Evolutionary conservation across 2,113 vertebrate species (phyloP).

Genomic region (Peromyscus polionotus): DNA sequence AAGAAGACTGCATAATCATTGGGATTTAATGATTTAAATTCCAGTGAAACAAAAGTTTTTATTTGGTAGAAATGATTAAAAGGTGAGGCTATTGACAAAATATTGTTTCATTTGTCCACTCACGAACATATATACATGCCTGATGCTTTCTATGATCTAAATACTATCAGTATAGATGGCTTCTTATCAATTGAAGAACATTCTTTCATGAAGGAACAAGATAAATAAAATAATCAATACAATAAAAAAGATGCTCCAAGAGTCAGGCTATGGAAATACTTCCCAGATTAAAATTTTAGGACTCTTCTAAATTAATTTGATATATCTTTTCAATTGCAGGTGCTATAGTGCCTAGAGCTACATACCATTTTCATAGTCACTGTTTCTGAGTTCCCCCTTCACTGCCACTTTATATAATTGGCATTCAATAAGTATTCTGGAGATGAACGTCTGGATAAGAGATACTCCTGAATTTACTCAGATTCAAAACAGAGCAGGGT

Average conservation of each 20-base stretch:
- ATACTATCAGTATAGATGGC: neutral
- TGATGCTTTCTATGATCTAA: neutral
- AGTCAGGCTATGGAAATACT: neutral
- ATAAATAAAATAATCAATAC: neutral
- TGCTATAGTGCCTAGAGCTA: neutral
- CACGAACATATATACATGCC: too few species aligned
- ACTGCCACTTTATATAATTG: neutral
- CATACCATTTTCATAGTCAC: neutral
- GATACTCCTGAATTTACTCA: neutral
- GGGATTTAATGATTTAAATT: neutral
- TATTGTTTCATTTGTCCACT: neutral
- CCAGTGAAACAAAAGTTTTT: neutral
- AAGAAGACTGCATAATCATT: neutral
- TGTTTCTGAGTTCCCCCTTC: neutral
- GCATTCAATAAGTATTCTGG: slow-evolving; percentile 17
- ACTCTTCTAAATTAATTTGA: neutral
- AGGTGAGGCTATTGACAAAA: neutral
- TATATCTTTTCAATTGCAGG: neutral
- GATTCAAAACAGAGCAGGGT: neutral
- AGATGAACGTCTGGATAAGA: neutral
- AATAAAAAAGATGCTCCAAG: neutral
- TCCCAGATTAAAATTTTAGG: neutral
- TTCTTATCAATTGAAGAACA: neutral
- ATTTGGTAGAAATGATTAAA: neutral
- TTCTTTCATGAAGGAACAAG: neutral